These are phyloP conservation scores for Drosophila chauvacae DNA, from an alignment of 1,140 invertebrate genomes.

Conservation along the genomic window DNA sequence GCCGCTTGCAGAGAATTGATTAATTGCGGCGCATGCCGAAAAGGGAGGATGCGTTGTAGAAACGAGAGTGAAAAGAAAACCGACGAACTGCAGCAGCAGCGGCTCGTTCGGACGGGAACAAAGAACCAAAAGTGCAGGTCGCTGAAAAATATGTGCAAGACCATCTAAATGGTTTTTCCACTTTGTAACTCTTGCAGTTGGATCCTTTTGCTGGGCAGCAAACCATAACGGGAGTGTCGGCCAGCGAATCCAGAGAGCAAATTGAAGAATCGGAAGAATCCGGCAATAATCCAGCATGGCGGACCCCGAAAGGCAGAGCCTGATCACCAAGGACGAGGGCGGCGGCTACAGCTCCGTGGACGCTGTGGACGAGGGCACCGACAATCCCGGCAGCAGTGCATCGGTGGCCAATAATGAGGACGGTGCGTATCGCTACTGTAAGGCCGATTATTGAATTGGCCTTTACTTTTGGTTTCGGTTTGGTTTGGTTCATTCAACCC, in stretches of 20 bases:
- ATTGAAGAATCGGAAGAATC: constrained; percentile 8
- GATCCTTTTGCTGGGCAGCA: constrained; percentile 64
- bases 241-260: constrained; percentile 12
- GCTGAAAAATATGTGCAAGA: constrained; percentile 23
- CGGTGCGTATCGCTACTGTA: constrained; percentile 54
- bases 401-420: constrained; percentile 61
- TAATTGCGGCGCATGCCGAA: constrained; percentile 80
- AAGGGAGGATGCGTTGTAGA: constrained; percentile 75
- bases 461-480: constrained; percentile 1
- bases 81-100: constrained; percentile 45
- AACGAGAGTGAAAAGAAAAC: constrained; percentile 55
- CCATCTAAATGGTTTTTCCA: constrained; percentile 13
- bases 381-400: constrained; percentile 62
- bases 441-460: constrained; percentile 13
- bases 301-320: constrained; percentile 72
- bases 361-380: constrained; percentile 55
- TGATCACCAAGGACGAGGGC: constrained; percentile 66
- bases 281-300: constrained; percentile 50
- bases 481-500: constrained; percentile 51
- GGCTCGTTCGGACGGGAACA: constrained; percentile 55
- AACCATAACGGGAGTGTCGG: constrained; percentile 62
- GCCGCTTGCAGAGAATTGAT: constrained; percentile 54
- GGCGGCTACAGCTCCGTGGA: constrained; percentile 59
- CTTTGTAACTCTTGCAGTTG: constrained; percentile 58
- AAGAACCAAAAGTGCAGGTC: constrained; percentile 33